These are phyloP conservation scores for Spinus pinus DNA, from an alignment of 2,797 vertebrate genomes.

Conservation along the genomic window DNA sequence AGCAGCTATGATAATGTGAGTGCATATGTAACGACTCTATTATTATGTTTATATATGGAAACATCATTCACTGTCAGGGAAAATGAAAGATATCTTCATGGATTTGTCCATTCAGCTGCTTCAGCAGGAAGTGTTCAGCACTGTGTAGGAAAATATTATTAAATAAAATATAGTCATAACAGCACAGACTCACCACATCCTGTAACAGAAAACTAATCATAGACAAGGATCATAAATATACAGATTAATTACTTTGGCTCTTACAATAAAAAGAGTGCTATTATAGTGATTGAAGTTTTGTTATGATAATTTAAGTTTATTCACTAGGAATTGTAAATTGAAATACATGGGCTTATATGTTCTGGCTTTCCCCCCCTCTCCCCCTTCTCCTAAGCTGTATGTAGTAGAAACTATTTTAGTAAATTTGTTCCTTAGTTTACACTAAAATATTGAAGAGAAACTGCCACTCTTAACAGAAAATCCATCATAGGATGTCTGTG, in stretches of 20 bases:
- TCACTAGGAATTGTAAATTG: not conserved
- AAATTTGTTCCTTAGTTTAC: not conserved
- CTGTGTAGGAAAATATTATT: slow-evolving; percentile 45
- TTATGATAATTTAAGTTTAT: slow-evolving; percentile 5
- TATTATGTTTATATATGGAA: slow-evolving; percentile 73
- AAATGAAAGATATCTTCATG: slow-evolving; percentile 72
- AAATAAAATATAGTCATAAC: slow-evolving; percentile 53
- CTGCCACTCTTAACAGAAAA: not conserved
- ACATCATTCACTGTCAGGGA: slow-evolving; percentile 71
- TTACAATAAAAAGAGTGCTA: slow-evolving; percentile 10
- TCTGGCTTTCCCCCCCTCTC: not conserved
- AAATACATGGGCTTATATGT: not conserved
- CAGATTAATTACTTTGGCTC: not conserved
- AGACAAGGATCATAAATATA: not conserved
- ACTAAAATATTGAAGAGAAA: not conserved
- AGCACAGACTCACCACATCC: not conserved
- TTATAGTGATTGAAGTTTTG: not conserved
- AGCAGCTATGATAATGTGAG: slow-evolving; percentile 55
- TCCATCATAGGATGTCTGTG: not conserved
- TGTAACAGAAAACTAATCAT: not conserved
- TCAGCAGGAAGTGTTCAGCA: slow-evolving; percentile 59
- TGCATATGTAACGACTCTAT: slow-evolving; percentile 68
- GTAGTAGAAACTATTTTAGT: not conserved
- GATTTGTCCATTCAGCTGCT: slow-evolving; percentile 73
- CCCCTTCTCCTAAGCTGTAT: not conserved